phyloP scores from a whole-genome alignment of 23 tunicate species.

The Phallusia fumigata region DNA sequence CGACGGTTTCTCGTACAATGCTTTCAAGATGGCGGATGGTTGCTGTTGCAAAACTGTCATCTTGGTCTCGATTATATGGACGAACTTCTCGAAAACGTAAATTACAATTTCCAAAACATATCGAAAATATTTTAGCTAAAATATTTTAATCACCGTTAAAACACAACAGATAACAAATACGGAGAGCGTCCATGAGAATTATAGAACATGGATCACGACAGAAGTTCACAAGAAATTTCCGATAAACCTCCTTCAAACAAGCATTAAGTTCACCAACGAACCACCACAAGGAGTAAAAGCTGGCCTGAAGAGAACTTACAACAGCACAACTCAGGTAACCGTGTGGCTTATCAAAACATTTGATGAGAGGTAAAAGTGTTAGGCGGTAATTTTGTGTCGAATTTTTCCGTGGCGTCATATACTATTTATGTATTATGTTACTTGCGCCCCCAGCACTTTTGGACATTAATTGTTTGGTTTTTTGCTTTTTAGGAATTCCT shows the following conservation, averaged over 20 bases:
- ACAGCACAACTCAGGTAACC: conserved; percentile 59
- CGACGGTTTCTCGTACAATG: conserved; percentile 55
- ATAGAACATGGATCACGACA: conserved; percentile 83
- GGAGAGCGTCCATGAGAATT: conserved; percentile 47
- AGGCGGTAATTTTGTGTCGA: too few relatives aligned
- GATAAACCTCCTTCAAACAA: conserved; percentile 76
- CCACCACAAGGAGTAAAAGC: conserved; percentile 90
- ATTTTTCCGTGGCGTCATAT: too few relatives aligned
- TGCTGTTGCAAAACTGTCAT: conserved; percentile 85
- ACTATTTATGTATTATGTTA: too few relatives aligned
- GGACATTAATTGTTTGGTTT: too few relatives aligned
- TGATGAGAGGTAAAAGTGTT: background rate
- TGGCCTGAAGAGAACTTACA: conserved; percentile 76
- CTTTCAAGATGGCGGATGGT: conserved; percentile 87
- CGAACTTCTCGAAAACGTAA: conserved; percentile 73
- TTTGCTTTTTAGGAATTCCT: conserved; percentile 48
- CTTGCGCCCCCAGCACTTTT: too few relatives aligned
- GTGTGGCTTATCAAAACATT: background rate
- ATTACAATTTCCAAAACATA: background rate
- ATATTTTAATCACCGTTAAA: too few relatives aligned
- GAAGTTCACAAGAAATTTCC: conserved; percentile 83
- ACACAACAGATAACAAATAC: conserved; percentile 78
- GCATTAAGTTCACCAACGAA: conserved; percentile 82
- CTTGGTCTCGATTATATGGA: conserved; percentile 88
- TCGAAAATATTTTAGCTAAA: background rate